These are phyloP conservation scores for Camponotus pennsylvanicus DNA, from an alignment of 1,140 invertebrate species.

Conservation along the genomic window DNA sequence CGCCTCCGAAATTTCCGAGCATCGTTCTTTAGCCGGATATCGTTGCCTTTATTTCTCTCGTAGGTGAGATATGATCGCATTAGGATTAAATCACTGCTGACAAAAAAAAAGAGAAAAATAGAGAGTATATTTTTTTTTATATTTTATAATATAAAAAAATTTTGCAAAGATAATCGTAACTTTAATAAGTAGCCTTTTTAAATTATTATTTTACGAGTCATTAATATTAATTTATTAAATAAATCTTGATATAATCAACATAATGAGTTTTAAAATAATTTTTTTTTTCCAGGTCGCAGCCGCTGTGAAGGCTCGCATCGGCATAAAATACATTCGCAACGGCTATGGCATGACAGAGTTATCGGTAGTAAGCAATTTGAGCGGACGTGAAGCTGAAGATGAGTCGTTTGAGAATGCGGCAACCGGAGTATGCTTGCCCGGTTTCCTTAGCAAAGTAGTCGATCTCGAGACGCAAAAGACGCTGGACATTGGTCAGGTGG, in stretches of 20 bases:
- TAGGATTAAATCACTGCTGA: neutral
- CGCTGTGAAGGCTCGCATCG: constrained; percentile 31
- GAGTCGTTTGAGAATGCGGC: constrained; percentile 7
- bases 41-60: neutral
- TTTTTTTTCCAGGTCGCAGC: constrained; percentile 14
- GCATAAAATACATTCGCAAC: constrained; percentile 85
- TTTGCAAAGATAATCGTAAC: neutral
- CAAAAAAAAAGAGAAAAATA: neutral
- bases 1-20: constrained; percentile 8
- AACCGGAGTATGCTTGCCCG: neutral
- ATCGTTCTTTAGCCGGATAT: neutral
- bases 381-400: neutral
- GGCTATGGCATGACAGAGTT: constrained; percentile 91
- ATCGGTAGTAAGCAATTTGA: constrained; percentile 81
- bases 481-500: constrained; percentile 79
- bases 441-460: constrained; percentile 74
- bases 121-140: neutral
- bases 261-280: neutral
- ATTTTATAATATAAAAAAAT: neutral
- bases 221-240: constrained; percentile 5
- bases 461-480: constrained; percentile 81
- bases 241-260: neutral
- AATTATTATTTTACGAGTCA: neutral
- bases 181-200: neutral
- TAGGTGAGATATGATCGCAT: neutral